Conservation (phyloP, 2,113 vertebrate species). For the Bujurquina vittata region DNA sequence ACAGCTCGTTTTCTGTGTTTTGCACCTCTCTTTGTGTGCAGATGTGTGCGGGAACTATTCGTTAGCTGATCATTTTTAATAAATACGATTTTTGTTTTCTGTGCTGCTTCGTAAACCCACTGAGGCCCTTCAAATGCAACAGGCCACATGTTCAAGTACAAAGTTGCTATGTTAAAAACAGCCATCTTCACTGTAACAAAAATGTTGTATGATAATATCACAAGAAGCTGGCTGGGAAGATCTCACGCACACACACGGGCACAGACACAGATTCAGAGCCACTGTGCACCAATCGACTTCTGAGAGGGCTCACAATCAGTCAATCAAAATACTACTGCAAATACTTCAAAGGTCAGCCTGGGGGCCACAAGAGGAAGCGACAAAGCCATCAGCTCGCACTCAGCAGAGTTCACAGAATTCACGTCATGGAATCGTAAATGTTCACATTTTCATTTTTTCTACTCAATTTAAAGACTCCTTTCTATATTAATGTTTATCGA, state of each 20-base stretch:
- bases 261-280: background rate
- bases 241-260: background rate
- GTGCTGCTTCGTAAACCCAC: background rate
- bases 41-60: slow-evolving; percentile 4
- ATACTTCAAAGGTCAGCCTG: slow-evolving; percentile 1
- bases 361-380: background rate
- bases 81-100: background rate
- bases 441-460: background rate
- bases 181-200: too few species aligned
- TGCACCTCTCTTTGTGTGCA: slow-evolving; percentile 18
- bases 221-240: background rate
- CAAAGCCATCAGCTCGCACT: background rate
- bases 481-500: background rate
- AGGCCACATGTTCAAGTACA: background rate
- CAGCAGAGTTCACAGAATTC: background rate
- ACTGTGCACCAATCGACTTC: background rate
- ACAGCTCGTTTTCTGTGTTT: slow-evolving; percentile 2
- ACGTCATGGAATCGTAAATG: background rate
- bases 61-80: background rate
- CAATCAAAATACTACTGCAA: slow-evolving; percentile 2
- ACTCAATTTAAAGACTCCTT: accelerated
- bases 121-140: background rate
- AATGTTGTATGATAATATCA: background rate
- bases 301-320: background rate
- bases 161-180: background rate